These are phyloP conservation scores for Gambusia affinis DNA, from an alignment of 2,113 vertebrate genomes.

Conservation along the genomic window DNA sequence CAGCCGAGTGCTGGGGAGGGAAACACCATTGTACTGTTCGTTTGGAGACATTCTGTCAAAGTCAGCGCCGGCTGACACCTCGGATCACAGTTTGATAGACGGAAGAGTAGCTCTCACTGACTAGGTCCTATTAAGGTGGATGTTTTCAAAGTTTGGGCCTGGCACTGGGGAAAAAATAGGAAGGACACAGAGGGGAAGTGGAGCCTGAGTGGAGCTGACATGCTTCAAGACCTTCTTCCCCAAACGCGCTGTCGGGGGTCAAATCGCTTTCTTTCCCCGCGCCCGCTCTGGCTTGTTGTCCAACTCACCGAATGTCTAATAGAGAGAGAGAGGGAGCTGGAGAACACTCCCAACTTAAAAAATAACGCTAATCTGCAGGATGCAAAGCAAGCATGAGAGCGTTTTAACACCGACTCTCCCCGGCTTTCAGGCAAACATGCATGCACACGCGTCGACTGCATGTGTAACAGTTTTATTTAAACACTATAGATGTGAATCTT, in stretches of 20 bases:
- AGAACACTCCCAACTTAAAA: slow-evolving; percentile 26
- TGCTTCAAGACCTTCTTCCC: slow-evolving; percentile 79
- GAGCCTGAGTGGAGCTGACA: slow-evolving; percentile 81
- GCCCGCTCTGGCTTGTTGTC: slow-evolving; percentile 68
- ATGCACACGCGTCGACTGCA: slow-evolving; percentile 39
- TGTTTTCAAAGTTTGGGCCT: slow-evolving; percentile 80
- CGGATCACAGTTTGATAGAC: slow-evolving; percentile 81
- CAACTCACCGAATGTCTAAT: slow-evolving; percentile 70
- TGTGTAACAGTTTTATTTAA: too few species aligned
- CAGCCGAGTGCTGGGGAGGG: slow-evolving; percentile 68
- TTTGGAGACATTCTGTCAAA: slow-evolving; percentile 81
- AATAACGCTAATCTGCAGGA: not conserved
- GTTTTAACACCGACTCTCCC: slow-evolving; percentile 47
- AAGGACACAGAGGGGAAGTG: slow-evolving; percentile 82
- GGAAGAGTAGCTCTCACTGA: slow-evolving; percentile 75
- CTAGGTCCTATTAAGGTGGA: slow-evolving; percentile 82
- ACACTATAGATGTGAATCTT: too few species aligned
- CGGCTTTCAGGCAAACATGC: slow-evolving; percentile 36
- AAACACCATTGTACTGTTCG: slow-evolving; percentile 74
- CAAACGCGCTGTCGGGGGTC: slow-evolving; percentile 73
- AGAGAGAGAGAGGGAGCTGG: slow-evolving; percentile 43
- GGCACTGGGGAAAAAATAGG: slow-evolving; percentile 84
- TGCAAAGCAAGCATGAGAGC: slow-evolving; percentile 39
- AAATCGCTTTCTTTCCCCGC: slow-evolving; percentile 68
- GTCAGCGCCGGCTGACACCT: slow-evolving; percentile 74